These are phyloP conservation scores for Cyclophora albipunctata DNA, from an alignment of 2,888 invertebrate species.

Conservation along the genomic window DNA sequence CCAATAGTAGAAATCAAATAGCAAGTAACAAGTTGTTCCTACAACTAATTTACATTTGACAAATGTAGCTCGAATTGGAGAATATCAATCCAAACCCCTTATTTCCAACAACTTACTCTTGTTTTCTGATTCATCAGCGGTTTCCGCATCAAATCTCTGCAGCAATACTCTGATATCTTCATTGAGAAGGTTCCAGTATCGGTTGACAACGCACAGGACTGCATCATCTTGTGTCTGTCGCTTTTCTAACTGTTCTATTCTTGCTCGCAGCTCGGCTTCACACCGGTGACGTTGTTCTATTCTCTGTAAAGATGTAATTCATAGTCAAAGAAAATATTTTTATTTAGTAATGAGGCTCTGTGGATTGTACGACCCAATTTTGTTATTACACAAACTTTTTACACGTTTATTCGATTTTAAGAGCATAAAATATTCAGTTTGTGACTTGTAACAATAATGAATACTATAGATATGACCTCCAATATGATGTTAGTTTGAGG, in stretches of 20 bases:
- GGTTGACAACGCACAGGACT: slow-evolving; percentile 96
- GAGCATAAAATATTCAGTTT: no score
- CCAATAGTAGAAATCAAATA: no score
- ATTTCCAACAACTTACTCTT: slow-evolving; percentile 78
- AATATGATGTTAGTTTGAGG: background rate
- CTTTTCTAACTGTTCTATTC: slow-evolving; percentile 95
- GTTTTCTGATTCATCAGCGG: slow-evolving; percentile 96
- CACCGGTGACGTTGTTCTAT: slow-evolving; percentile 93
- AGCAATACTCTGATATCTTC: slow-evolving; percentile 96
- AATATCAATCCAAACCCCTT: no score
- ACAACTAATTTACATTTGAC: no score
- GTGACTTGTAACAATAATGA: no score
- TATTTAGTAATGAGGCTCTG: no score
- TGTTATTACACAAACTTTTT: no score
- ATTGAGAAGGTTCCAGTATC: slow-evolving; percentile 97
- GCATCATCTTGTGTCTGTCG: slow-evolving; percentile 98
- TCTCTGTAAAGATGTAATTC: slow-evolving; percentile 68
- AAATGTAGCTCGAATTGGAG: no score
- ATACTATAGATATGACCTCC: background rate
- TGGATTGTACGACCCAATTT: no score
- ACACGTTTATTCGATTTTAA: no score
- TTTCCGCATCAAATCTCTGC: slow-evolving; percentile 97
- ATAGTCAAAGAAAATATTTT: background rate
- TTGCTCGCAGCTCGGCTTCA: slow-evolving; percentile 89
- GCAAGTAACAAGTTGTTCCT: no score